A percentile compares a stretch with the other conserved stretches of the same genome.
Evolutionary conservation across 2,888 invertebrate species (phyloP).

Genomic region (Heteropelma amictum): DNA sequence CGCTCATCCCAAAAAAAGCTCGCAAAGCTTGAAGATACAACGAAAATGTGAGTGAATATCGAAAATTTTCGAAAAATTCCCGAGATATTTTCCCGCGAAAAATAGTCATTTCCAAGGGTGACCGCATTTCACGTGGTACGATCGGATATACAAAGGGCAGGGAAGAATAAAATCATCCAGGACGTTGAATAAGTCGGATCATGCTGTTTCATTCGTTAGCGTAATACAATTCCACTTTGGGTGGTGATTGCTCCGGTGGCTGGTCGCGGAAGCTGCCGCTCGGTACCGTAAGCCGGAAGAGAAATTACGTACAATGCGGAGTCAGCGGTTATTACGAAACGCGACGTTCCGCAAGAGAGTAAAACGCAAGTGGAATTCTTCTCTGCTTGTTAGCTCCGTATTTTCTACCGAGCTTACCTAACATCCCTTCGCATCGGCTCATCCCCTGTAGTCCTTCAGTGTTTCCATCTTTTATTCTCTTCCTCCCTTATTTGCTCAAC

Average conservation of each 20-base stretch:
- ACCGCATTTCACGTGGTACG: background rate
- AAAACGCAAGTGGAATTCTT: conserved; percentile 35
- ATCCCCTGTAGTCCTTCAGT: conserved; percentile 11
- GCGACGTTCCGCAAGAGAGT: conserved; percentile 60
- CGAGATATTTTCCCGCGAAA: no score
- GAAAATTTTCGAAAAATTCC: no score
- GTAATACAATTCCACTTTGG: conserved; percentile 18
- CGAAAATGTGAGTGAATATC: no score
- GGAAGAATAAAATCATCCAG: background rate
- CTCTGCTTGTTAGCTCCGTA: conserved; percentile 38
- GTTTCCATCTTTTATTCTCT: conserved; percentile 5
- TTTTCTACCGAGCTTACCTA: conserved; percentile 43
- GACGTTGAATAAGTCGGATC: background rate
- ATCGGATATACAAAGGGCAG: background rate
- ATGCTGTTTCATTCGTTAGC: background rate
- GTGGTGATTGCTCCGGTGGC: conserved; percentile 24
- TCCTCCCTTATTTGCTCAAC: background rate
- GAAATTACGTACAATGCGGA: conserved; percentile 53
- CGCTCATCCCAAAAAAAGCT: no score
- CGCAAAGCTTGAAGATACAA: no score
- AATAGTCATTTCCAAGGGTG: no score
- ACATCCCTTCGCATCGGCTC: conserved; percentile 35
- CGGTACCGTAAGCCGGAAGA: conserved; percentile 34
- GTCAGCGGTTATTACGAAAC: conserved; percentile 59
- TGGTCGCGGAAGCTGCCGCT: background rate